phyloP scores from a whole-genome alignment of 2,888 invertebrate genomes.

The Ennomos fuscantarius region DNA sequence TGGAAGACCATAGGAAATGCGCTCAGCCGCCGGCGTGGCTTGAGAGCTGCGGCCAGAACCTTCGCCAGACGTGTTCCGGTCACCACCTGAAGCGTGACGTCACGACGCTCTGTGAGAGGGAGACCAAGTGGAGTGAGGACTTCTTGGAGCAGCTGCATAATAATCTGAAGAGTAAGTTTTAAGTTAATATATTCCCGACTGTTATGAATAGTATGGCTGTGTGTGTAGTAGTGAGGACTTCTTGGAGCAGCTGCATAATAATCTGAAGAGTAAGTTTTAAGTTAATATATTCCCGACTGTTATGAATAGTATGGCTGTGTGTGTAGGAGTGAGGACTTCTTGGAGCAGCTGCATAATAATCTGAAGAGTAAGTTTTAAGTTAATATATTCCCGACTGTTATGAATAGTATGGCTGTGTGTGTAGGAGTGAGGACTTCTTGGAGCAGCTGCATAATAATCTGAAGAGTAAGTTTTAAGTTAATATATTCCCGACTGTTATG shows the following conservation, averaged over 20 bases:
- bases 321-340: constrained; percentile 86
- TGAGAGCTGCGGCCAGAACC: constrained; percentile 61
- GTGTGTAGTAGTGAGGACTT: constrained; percentile 87
- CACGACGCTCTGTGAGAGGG: constrained; percentile 81
- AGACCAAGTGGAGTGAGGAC: constrained; percentile 88
- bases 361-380: constrained; percentile 83
- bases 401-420: no score
- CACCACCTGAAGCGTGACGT: constrained; percentile 66
- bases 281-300: no score
- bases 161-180: constrained; percentile 84
- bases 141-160: constrained; percentile 85
- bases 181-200: no score
- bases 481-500: no score
- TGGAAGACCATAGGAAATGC: constrained; percentile 78
- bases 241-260: constrained; percentile 84
- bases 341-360: constrained; percentile 85
- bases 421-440: constrained; percentile 86
- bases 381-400: no score
- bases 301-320: no score
- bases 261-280: constrained; percentile 84
- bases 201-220: no score
- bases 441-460: constrained; percentile 85
- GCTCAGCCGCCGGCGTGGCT: constrained; percentile 82
- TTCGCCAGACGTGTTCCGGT: constrained; percentile 71
- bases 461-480: constrained; percentile 81